Evolutionary conservation across 2,888 invertebrate species (phyloP), one percentile per base, ranked within the genome.

Genomic region (Cosmorhoe ocellata): DNA sequence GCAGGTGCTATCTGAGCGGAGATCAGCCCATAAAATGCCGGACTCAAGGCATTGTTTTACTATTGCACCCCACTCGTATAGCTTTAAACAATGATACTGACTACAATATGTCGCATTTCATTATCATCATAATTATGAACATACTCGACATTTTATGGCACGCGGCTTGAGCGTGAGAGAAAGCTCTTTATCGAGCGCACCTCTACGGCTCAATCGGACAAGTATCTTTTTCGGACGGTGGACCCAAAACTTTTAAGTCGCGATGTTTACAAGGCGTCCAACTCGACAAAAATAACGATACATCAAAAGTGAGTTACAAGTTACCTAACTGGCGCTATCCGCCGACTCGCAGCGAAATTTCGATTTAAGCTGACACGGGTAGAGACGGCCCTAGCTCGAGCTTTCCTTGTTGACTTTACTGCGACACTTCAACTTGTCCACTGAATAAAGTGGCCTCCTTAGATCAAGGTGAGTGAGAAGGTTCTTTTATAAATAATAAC

Each of bases 241-340:
- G 76, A 77, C 82, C 79, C 76, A 67, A 84, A 87, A 84, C 70
- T 86, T 83, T 79, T 62, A 67, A 67, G 71, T 66, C 67, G 67
- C 69, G 66, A 79, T 83, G 80, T 83, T 87, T 81, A 82, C 77
- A 84, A 77, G 77, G 76, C 71, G 70, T 72, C 69, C 64, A 76
- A 84, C 77, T 83, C 73, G 71, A 75, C 77, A 82, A 83, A 85
- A 88, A 86, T 83, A 84, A 76, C 83, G 76, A 85, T 86, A 87
- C 77, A 87, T 87, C 86, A 87, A 85, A 87, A 88, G 82, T 81
- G 78, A 85, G 80, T 85, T 83, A 80, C 76, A 81, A 85, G 81
- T 83, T 18, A 18, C 2, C 18, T 80, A 81, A 84, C 81, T 76
- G 79, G 70, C 69, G 74, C 70, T 76, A 75, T 76, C 77, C 75